These are phyloP conservation scores for Dynastes maya DNA, from an alignment of 2,888 invertebrate genomes.

Conservation along the genomic window DNA sequence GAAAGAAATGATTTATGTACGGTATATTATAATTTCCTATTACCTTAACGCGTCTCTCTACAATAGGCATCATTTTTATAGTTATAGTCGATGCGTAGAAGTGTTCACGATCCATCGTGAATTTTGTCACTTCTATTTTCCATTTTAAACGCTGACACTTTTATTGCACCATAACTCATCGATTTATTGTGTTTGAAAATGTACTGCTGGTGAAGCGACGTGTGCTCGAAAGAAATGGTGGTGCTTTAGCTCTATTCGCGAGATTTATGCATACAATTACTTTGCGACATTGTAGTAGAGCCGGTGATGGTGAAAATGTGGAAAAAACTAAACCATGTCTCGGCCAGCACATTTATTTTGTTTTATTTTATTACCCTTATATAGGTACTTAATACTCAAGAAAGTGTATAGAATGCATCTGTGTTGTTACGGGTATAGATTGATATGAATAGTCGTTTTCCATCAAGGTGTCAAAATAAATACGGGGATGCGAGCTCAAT, in stretches of 20 bases:
- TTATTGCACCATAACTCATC: slow-evolving; percentile 27
- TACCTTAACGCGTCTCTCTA: not conserved
- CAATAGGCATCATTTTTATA: slow-evolving; percentile 33
- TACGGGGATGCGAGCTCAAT: slow-evolving; percentile 44
- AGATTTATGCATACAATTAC: slow-evolving; percentile 26
- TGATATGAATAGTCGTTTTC: slow-evolving; percentile 17
- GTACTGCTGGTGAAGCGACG: not conserved
- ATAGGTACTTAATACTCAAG: no score
- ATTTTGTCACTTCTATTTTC: slow-evolving; percentile 42
- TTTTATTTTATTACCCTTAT: not conserved
- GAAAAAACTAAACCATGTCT: not conserved
- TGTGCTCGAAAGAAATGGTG: slow-evolving; percentile 1
- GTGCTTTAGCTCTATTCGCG: slow-evolving; percentile 15
- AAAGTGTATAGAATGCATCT: not conserved
- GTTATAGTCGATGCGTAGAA: slow-evolving; percentile 16
- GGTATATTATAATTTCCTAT: not conserved
- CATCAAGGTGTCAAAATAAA: slow-evolving; percentile 43
- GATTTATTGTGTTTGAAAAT: slow-evolving; percentile 24
- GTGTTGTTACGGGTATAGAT: slow-evolving; percentile 2
- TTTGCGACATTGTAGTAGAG: not conserved
- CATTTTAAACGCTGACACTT: slow-evolving; percentile 12
- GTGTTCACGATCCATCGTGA: slow-evolving; percentile 30
- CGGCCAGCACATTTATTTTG: not conserved
- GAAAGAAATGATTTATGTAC: not conserved
- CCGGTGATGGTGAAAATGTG: slow-evolving; percentile 15